Evolutionary conservation across 2,797 vertebrate genomes (phyloP).

Genomic region (Acanthurus lineatus): DNA sequence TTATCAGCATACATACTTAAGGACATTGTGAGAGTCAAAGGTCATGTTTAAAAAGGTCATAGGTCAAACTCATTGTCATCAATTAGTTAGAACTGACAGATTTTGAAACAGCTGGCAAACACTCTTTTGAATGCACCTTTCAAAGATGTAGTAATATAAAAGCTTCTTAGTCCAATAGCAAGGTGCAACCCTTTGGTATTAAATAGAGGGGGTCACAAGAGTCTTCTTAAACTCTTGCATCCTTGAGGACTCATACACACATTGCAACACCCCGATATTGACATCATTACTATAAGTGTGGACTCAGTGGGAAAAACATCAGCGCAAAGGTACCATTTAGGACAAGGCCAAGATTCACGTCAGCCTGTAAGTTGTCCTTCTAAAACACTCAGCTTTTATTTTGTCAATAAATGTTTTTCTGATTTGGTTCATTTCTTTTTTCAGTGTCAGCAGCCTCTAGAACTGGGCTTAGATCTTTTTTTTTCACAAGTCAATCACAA

Average conservation of each 20-base stretch:
- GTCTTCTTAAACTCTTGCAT: background rate
- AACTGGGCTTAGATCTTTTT: too few species aligned
- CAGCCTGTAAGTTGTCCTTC: background rate
- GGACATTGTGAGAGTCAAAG: too few species aligned
- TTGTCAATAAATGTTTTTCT: too few species aligned
- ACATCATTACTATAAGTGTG: background rate
- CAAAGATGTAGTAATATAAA: background rate
- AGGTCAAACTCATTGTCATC: too few species aligned
- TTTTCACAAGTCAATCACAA: background rate
- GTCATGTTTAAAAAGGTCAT: too few species aligned
- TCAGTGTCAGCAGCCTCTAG: too few species aligned
- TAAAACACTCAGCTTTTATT: slow-evolving; percentile 7
- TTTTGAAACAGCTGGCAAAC: background rate
- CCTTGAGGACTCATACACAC: background rate
- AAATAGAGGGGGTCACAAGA: background rate
- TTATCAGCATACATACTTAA: too few species aligned
- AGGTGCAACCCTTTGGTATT: background rate
- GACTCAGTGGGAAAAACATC: background rate
- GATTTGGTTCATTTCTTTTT: too few species aligned
- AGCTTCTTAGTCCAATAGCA: too few species aligned
- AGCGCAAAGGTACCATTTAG: background rate
- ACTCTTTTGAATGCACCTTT: background rate
- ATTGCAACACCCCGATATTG: background rate
- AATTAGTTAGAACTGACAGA: too few species aligned
- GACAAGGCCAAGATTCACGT: background rate